phyloP scores from a whole-genome alignment of 53 echinoderm and acorn worm species.

The Apostichopus leukothele region DNA sequence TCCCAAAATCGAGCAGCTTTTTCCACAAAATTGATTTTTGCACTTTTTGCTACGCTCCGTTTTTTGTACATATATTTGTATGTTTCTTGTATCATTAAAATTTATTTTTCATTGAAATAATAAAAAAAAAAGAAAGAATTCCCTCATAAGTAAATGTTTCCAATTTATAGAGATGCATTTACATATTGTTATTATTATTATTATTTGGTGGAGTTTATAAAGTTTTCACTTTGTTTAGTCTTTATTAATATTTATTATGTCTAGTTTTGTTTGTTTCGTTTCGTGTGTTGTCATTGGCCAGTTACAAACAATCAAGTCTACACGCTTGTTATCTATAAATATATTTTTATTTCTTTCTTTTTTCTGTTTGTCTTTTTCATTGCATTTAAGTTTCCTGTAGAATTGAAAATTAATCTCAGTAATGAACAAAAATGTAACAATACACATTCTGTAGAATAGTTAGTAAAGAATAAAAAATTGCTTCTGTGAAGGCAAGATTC shows the following conservation, averaged over 20 bases:
- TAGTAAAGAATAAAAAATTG: neutral
- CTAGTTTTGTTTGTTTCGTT: neutral
- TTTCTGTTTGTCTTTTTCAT: neutral
- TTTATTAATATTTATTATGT: slow-evolving; percentile 1
- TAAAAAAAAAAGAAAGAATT: neutral
- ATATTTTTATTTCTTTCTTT: neutral
- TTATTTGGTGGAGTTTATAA: neutral
- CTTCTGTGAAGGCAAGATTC: slow-evolving; percentile 15
- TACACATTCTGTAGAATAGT: neutral
- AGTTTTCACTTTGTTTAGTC: neutral
- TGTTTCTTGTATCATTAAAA: slow-evolving; percentile 22
- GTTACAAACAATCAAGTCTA: neutral
- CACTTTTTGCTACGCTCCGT: slow-evolving; percentile 9
- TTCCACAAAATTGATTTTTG: neutral
- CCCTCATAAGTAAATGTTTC: neutral
- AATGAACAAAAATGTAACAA: slow-evolving; percentile 1
- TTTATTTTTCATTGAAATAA: slow-evolving; percentile 1
- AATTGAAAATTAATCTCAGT: neutral
- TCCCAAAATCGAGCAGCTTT: slow-evolving; percentile 12
- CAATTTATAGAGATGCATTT: neutral
- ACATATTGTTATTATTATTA: neutral
- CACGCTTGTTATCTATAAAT: neutral
- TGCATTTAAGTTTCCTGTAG: slow-evolving; percentile 6
- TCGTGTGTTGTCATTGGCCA: neutral
- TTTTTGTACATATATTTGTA: slow-evolving; percentile 24